Base-by-base conservation (phyloP, 30 jellyfish, hydroid and myxozoan genomes). In the Chrysaora quinquecirrha region DNA sequence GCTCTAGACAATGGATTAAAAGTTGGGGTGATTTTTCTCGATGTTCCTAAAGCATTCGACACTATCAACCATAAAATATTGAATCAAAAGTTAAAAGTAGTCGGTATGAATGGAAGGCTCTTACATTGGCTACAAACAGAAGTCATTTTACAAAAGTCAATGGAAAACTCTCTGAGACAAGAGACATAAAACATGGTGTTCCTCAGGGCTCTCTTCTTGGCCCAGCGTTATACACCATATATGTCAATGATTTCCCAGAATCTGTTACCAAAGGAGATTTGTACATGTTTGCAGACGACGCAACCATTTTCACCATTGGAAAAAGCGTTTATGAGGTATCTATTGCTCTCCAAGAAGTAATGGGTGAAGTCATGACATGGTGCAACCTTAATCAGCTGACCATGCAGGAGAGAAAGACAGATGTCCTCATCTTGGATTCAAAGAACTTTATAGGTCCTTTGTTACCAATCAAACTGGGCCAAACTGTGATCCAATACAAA, bases 251-350 rank as follows among this genome's bases (percentile, higher is more conserved):
- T 68, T 80, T 84, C 29, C 95, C 95, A 54, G 82, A 80, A 60
- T 60, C 82, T 48, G 38, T 33, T 48, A 71, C 88, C 60, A 29
- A 79, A 62, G 95, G 88, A 72, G 95, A 73, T 75, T 24, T 75
- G 22, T 32, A 84, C 47, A 71, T 74, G 88, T 84, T 69, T 73
- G 95, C 88, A 58, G 95, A 84, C 33, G 95, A 84, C 72, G 73
- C 88, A 29, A 85, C 85, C 10, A 78, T 83, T 9, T 74, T 21
- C 35, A 70, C 30, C 65, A 67, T 85, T 85, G 95, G 91, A 58
- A 34, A 80, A 75, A 82, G 93, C 70, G 33, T 82, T 34, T 85
- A 82, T 82, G 73, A 69, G 80, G 80, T 70, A 22, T 19, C 50
- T 43, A 78, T 23, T 34, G 50, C 29, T 23, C 52, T 82, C 65